Percentiles rank a stretch among this genome's conserved stretches.
Evolutionary conservation across 2,888 invertebrate species (phyloP).

Genomic region (Aplocera efformata): DNA sequence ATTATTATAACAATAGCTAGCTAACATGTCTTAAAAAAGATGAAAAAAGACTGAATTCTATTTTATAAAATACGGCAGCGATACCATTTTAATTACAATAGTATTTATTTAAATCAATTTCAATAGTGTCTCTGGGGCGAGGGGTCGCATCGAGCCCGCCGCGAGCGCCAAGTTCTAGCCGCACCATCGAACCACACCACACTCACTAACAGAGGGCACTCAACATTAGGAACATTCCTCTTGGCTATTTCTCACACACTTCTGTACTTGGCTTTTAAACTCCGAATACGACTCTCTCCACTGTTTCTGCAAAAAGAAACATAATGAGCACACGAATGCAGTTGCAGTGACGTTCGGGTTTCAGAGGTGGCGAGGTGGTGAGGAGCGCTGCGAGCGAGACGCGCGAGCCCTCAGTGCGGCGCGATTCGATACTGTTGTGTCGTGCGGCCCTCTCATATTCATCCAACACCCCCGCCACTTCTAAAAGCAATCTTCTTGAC

Average conservation of each 20-base stretch:
- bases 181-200: constrained; percentile 59
- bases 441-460: constrained; percentile 63
- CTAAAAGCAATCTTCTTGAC: constrained; percentile 99
- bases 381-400: constrained; percentile 47
- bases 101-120: constrained; percentile 78
- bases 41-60: constrained; percentile 76
- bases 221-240: constrained; percentile 95
- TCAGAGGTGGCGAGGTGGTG: constrained; percentile 40
- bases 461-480: constrained; percentile 58
- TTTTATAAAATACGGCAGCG: constrained; percentile 78
- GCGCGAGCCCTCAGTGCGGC: constrained; percentile 36
- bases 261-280: constrained; percentile 98
- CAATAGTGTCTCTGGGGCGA: constrained; percentile 76
- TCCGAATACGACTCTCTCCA: constrained; percentile 98
- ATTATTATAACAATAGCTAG: constrained; percentile 75
- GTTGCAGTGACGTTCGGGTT: constrained; percentile 44
- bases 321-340: constrained; percentile 76
- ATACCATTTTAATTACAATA: constrained; percentile 76
- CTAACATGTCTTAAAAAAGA: constrained; percentile 78
- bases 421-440: constrained; percentile 47
- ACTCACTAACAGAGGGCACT: constrained; percentile 79
- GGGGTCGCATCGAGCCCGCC: constrained; percentile 22
- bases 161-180: constrained; percentile 26
- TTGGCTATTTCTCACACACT: constrained; percentile 99
- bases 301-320: constrained; percentile 92